Evolutionary conservation across 2,797 vertebrate genomes (phyloP), one percentile per base, ranked within the genome.

Genomic region (Molothrus aeneus): DNA sequence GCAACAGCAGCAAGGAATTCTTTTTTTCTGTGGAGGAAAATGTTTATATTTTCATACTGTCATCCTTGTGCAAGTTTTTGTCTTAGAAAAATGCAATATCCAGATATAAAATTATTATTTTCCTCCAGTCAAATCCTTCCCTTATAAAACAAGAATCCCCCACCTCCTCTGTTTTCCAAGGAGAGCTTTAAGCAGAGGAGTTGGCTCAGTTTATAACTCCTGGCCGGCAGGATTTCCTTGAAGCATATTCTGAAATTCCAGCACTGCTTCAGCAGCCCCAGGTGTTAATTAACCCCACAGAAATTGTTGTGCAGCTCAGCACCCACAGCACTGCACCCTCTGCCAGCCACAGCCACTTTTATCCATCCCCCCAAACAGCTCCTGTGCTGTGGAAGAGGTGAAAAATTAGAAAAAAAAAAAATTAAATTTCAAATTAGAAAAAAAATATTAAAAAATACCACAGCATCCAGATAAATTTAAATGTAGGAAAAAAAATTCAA

Each of bases 261-360:
- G 36, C 29, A 16, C 12, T 81, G 19, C 28, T 83, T 45, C 26
- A 75, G 80, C 84, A 92, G 74, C 51, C 38, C 31, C 74, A 59
- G 80, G 80, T 26, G 0, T 59, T 93, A 80, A 92, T 83, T 92
- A 95, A 85, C 80, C 53, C 66, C 20, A n/a, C 20, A 22, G 69
- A 40, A 91, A 80, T 36, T 64, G 40, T 34, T 82, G 59, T 21
- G 38, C 34, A 84, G 84, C 71, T 75, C 77, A 74, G 13, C 17
- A 54, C 51, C 13, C 63, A 51, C 31, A 63, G 56, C 31, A 32
- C 50, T 43, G 11, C 4, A 13, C 17, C 65, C 25, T 9, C 16
- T 47, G 21, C 24, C 90, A 88, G 38, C 53, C 57, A 38, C 47
- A 63, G 36, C 36, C 12, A 47, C 17, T 42, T 10, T 3, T 25